A percentile compares a stretch with the other conserved stretches of the same genome.
Evolutionary conservation across 2,797 vertebrate genomes (phyloP).

Genomic region (Chelon labrosus): DNA sequence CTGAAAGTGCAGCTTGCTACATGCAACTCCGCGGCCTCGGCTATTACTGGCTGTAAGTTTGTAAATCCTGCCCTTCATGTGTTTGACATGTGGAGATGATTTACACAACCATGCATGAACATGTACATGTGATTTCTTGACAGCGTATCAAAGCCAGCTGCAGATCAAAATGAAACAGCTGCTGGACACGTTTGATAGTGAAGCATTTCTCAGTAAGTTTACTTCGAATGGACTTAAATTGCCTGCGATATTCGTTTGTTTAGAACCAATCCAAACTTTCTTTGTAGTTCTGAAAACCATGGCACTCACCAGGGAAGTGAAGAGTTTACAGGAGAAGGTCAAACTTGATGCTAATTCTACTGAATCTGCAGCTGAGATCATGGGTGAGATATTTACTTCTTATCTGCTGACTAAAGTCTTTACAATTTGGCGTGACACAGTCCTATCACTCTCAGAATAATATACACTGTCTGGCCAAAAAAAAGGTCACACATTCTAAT

Average conservation of each 20-base stretch:
- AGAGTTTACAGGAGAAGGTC: conserved; percentile 9
- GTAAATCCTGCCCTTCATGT: background rate
- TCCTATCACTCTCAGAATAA: background rate
- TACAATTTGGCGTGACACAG: background rate
- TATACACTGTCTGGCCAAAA: too few relatives aligned
- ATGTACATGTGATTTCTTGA: conserved; percentile 11
- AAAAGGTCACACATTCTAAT: too few relatives aligned
- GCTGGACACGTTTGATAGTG: conserved; percentile 34
- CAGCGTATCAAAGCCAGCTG: conserved; percentile 56
- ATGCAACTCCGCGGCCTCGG: conserved; percentile 26
- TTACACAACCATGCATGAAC: background rate
- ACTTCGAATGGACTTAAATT: background rate
- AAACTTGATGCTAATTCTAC: conserved; percentile 17
- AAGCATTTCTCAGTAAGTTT: conserved; percentile 50
- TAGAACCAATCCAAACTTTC: background rate
- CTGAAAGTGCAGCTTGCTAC: conserved; percentile 34
- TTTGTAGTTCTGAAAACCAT: conserved; percentile 58
- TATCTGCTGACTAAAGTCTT: background rate
- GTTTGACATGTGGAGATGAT: background rate
- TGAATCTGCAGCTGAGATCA: background rate
- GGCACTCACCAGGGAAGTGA: conserved; percentile 35
- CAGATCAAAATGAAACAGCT: conserved; percentile 35
- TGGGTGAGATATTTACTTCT: conserved; percentile 16
- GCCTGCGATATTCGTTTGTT: background rate
- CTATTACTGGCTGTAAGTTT: conserved; percentile 41